A percentile compares a stretch with the other conserved stretches of the same genome.
phyloP scores from a whole-genome alignment of 2,797 vertebrate genomes.

The Spinibarbus caldwelli region DNA sequence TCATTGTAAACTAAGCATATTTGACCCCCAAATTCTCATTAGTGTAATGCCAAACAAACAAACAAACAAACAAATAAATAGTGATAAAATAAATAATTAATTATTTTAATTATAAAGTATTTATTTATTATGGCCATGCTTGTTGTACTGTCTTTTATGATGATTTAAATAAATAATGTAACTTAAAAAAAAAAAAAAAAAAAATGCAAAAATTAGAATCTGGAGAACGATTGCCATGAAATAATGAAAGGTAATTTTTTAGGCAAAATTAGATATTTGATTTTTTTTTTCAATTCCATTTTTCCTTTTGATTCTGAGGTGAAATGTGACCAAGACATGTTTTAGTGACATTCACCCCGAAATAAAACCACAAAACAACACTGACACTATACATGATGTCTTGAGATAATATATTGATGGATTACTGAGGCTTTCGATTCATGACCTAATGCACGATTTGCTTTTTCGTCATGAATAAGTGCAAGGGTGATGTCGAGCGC shows the following conservation, averaged over 20 bases:
- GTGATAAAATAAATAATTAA: background rate
- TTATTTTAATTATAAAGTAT: no score
- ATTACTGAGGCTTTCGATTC: background rate
- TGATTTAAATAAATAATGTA: background rate
- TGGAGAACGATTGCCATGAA: background rate
- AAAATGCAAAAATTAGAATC: background rate
- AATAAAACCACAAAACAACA: background rate
- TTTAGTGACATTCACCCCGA: background rate
- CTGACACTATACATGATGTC: background rate
- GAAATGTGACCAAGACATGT: no score
- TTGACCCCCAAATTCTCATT: background rate
- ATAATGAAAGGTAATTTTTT: background rate
- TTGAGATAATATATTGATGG: background rate
- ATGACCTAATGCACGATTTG: background rate
- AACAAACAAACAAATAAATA: background rate
- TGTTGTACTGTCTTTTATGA: background rate
- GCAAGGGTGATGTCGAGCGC: background rate
- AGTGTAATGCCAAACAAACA: background rate
- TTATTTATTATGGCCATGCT: background rate
- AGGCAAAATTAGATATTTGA: background rate
- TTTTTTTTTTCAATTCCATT: background rate
- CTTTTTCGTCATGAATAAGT: constrained; percentile 15
- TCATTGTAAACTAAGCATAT: background rate
- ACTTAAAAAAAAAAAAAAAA: background rate
- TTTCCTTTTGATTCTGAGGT: background rate